phyloP scores from a whole-genome alignment of 2,888 invertebrate species.

The Lepidochitona cinerea region DNA sequence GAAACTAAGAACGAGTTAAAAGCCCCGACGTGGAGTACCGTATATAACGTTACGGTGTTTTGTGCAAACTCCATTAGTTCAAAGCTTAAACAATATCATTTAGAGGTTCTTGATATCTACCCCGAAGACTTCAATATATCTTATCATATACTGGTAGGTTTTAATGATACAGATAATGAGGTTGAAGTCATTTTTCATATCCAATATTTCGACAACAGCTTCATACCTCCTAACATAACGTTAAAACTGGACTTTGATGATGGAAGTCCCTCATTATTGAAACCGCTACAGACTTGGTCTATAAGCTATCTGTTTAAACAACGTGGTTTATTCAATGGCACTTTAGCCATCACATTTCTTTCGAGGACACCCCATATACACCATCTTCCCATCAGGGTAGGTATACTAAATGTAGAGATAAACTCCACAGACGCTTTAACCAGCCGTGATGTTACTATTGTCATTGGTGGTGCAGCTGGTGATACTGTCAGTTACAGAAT shows the following conservation, averaged over 20 bases:
- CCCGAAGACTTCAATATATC: neutral
- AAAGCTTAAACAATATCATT: neutral
- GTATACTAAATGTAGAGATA: neutral
- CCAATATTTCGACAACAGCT: neutral
- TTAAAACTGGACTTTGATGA: neutral
- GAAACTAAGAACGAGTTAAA: neutral
- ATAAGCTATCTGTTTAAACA: neutral
- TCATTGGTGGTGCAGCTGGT: neutral
- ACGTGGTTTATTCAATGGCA: neutral
- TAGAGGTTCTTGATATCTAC: neutral
- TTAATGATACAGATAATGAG: neutral
- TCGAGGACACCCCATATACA: neutral
- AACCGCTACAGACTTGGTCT: neutral
- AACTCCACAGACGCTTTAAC: neutral
- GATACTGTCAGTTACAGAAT: neutral
- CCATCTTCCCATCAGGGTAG: neutral
- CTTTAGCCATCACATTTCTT: neutral
- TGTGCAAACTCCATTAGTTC: neutral
- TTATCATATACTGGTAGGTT: neutral
- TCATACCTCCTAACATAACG: neutral
- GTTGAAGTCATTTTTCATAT: neutral
- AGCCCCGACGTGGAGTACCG: neutral
- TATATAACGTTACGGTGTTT: neutral
- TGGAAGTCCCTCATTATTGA: neutral
- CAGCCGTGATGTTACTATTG: neutral